Evolutionary conservation across 2,113 vertebrate species (phyloP), one percentile per base, ranked within the genome.

Genomic region (Xenopus laevis): DNA sequence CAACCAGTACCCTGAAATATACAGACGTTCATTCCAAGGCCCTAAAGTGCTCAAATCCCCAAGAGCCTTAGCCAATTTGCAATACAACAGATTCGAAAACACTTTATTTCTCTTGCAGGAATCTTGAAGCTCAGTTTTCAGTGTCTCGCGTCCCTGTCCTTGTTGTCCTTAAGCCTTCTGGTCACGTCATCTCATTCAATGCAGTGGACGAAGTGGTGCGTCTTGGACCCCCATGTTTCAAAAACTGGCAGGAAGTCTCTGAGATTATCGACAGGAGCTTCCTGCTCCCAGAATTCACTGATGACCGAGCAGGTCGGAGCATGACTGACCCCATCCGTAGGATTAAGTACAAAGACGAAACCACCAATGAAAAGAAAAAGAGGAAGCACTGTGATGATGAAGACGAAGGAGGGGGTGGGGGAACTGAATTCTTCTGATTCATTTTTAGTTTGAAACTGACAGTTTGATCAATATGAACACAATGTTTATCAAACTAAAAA

Each of bases 181-280:
- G 93, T 57, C 93, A 93, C 0, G 82, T 96, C 20, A 89, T 98
- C 55, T 82, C 72, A 0, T 70, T 40, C 0, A 89, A 96, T 0
- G 95, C 93, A 0, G 90, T 91, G 62, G 83, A 85, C 1, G 94
- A 96, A 82, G 95, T 97, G 76, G 78, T 52, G 46, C 55, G 73
- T 6, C n/a, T 87, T 3, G 96, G 95, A 0, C 78, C 89, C 0
- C 78, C 86, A 64, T 97, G 95, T 83, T 97, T 91, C 85, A 80
- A 66, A 58, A 95, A 91, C 88, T 97, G 95, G 95, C 91, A 91
- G 79, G 95, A 96, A 78, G 92, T 89, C 0, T 88, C 94, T 0
- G 91, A 95, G 71, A 79, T 97, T 62, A 86, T 96, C 12, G 93
- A 96, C 78, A 88, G 94, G 58, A 95, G 82, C 84, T 97, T 98